Evolutionary conservation across 2,113 vertebrate species (phyloP).

Genomic region (Condylura cristata): DNA sequence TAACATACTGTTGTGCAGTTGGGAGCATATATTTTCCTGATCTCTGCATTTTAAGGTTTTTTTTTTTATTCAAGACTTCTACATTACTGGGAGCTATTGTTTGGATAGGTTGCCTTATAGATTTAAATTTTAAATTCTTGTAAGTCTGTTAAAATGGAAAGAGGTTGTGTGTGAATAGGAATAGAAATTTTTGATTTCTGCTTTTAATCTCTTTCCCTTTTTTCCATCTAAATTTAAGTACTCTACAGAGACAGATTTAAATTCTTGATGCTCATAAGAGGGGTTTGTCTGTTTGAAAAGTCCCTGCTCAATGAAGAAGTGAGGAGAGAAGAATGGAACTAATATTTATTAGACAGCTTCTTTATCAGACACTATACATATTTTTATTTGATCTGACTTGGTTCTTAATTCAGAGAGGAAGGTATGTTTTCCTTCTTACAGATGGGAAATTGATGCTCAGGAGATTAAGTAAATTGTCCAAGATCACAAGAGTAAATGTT

Average conservation of each 20-base stretch:
- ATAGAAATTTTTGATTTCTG: not conserved
- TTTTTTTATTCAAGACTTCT: not conserved
- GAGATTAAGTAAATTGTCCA: not conserved
- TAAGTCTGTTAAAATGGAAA: not conserved
- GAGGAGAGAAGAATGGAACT: not conserved
- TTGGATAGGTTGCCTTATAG: not conserved
- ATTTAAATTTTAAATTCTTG: not conserved
- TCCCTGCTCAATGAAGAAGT: not conserved
- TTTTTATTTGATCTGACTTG: not conserved
- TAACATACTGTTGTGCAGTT: not conserved
- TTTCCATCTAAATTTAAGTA: not conserved
- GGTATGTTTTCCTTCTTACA: not conserved
- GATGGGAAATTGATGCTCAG: not conserved
- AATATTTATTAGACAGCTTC: not conserved
- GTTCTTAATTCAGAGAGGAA: not conserved
- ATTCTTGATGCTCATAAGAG: not conserved
- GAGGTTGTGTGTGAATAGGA: not conserved
- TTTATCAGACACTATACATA: not conserved
- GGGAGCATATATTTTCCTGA: not conserved
- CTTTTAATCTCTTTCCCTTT: not conserved
- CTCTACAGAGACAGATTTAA: not conserved
- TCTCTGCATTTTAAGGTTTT: not conserved
- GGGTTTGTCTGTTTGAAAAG: not conserved
- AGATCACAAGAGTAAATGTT: not conserved
- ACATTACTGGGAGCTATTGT: not conserved